These are phyloP conservation scores for Acanthisitta chloris DNA, from an alignment of 2,113 vertebrate genomes.

Conservation along the genomic window DNA sequence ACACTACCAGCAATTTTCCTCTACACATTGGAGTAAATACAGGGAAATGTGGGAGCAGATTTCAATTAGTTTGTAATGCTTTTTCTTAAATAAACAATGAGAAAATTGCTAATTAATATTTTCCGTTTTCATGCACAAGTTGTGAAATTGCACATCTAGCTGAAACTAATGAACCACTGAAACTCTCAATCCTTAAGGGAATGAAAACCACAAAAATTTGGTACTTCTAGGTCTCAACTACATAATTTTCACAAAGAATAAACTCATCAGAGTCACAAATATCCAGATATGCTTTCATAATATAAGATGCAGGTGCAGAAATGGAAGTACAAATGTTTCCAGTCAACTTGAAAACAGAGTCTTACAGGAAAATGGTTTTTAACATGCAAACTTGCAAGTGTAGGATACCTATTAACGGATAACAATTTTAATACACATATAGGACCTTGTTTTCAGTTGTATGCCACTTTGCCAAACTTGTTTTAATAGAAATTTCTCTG, in stretches of 20 bases:
- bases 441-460: not conserved
- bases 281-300: not conserved
- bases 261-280: conserved; percentile 5
- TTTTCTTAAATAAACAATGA: conserved; percentile 52
- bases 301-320: not conserved
- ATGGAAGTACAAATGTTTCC: not conserved
- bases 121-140: conserved; percentile 52
- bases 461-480: not conserved
- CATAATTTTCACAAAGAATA: conserved; percentile 23
- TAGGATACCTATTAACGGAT: not conserved
- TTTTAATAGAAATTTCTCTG: not conserved
- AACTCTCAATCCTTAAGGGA: not conserved
- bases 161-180: conserved; percentile 45
- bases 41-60: conserved; percentile 25
- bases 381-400: not conserved
- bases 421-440: not conserved
- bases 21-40: conserved; percentile 7
- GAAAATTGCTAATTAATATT: conserved; percentile 73
- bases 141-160: conserved; percentile 59
- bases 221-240: not conserved
- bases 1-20: not conserved
- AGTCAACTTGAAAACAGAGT: not conserved
- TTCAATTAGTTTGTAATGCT: conserved; percentile 38
- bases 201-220: not conserved
- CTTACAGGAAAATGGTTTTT: not conserved